Base-by-base conservation (phyloP, 92 coral and sea anemone species). In the Isaurus tuberculatus region DNA sequence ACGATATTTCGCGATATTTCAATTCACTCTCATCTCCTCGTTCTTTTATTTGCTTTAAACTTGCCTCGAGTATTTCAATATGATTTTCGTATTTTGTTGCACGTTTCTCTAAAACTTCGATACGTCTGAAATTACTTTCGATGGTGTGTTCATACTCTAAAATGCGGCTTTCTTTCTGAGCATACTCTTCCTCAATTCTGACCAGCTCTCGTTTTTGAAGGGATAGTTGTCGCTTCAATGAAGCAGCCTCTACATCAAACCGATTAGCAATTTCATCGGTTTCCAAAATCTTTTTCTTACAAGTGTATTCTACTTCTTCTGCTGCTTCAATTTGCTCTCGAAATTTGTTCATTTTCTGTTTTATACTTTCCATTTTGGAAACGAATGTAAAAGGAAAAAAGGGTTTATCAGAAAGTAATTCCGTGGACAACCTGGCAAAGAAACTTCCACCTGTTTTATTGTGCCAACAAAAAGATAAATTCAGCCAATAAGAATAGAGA, bases 261-360 rank as follows among this genome's bases (percentile, higher is more conserved):
- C 84, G 83, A 42, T 85, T 75, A 17, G 92, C 92, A 27, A 84
- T 65, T 26, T 86, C 65, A 17, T 29, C 20, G 28, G 27, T 80
- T 48, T 73, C 79, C 25, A 53, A 83, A 2, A 89, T 75, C 51
- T 87, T 82, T 77, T 83, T 86, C 55, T 78, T 80, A 8, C 91
- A 89, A 16, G 40, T 67, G 33, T 32, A 64, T 44, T 89, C 93
- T 16, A 88, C 55, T 48, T 93, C 90, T 34, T 93, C 97, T 7
- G 90, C 75, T 25, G 84, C 93, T 10, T 93, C 97, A 17, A 93
- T 70, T 51, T 93, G 80, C 36, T 88, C 84, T 36, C 90, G 87
- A 42, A 91, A 32, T 23, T 53, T 49, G 72, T 68, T 82, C 33
- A 85, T 83, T 89, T 91, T 93, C 36, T 80, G 87, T 57, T 92